Evolutionary conservation across 2,888 invertebrate genomes (phyloP), one percentile per base, ranked within the genome.

Genomic region (Trisateles emortualis): DNA sequence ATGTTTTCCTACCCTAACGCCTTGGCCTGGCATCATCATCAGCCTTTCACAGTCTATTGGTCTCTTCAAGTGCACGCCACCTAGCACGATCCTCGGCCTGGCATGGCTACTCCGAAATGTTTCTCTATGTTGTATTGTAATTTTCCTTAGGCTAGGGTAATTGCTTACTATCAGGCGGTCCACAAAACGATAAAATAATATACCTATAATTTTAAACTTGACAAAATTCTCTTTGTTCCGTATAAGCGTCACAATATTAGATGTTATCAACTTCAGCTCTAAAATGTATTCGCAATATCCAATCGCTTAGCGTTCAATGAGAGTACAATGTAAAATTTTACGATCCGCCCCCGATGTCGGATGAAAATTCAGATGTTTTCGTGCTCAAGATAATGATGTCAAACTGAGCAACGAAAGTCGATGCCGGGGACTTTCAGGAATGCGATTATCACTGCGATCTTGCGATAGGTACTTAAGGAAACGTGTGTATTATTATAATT

Each of bases 341-440:
- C 56, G 63, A 63, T 13, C 19, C 41, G 16, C 5, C 40, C 49
- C 42, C 24, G 33, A 42, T 11, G 32, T 26, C 8, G 24, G 16
- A 22, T 30, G 47, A 43, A 52, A 57, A 59, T 59, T 63, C 52
- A 44, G 42, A 57, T 53, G 49, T 60, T 54, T 53, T 46, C 32
- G 38, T 50, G 42, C 52, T 39, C 50, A 45, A 52, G 56, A 66
- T 64, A 63, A 64, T 63, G 59, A 64, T 51, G 64, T 59, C 57
- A 48, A 46, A 47, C 36, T 32, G 33, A 30, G 13, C 41, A 41
- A 52, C 14, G 3, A 16, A 2, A 10, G 39, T 42, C 19, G 39
- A 22, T 35, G n/a, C 35, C 22, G 9, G n/a, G 8, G 14, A 33
- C 33, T 1, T 4, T 2, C 2, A 11, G 11, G 36, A 38, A 38